Percentiles rank a stretch among this genome's conserved stretches.
phyloP scores from a whole-genome alignment of 2,797 vertebrate species.

The Bufotes viridis region DNA sequence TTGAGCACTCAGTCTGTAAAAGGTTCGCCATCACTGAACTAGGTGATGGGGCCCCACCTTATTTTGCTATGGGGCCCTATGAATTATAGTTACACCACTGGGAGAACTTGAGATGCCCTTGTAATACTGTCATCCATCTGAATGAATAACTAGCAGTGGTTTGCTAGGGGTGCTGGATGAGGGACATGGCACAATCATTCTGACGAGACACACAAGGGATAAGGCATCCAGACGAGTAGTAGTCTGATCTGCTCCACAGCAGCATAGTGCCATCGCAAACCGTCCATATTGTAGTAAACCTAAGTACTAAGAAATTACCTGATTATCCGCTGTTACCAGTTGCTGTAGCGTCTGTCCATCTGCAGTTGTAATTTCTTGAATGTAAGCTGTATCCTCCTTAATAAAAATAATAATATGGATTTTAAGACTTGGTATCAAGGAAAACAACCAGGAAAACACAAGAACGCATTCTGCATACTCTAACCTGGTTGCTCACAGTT shows the following conservation, averaged over 20 bases:
- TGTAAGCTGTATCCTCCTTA: conserved; percentile 93
- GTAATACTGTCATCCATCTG: too few relatives aligned
- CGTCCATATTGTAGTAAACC: background rate
- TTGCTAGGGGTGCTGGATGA: too few relatives aligned
- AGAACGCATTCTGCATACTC: background rate
- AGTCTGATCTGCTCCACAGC: background rate
- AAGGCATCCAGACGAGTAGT: background rate
- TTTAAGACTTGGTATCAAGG: background rate
- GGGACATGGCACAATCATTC: background rate
- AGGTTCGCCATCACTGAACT: too few relatives aligned
- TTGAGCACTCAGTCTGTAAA: too few relatives aligned
- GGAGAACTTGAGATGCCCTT: too few relatives aligned
- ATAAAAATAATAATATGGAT: background rate
- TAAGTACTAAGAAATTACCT: conserved; percentile 74
- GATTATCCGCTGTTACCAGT: conserved; percentile 91
- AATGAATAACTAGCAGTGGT: too few relatives aligned
- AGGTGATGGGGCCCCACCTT: too few relatives aligned
- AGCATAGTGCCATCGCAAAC: background rate
- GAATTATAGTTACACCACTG: too few relatives aligned
- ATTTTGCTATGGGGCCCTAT: too few relatives aligned
- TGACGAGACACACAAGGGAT: background rate
- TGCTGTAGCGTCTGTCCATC: conserved; percentile 96
- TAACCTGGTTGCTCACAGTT: conserved; percentile 84
- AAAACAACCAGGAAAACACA: background rate
- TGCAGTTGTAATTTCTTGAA: conserved; percentile 96